Base-by-base conservation (phyloP, 2,797 vertebrate species). In the Chaenodraco wilsoni region DNA sequence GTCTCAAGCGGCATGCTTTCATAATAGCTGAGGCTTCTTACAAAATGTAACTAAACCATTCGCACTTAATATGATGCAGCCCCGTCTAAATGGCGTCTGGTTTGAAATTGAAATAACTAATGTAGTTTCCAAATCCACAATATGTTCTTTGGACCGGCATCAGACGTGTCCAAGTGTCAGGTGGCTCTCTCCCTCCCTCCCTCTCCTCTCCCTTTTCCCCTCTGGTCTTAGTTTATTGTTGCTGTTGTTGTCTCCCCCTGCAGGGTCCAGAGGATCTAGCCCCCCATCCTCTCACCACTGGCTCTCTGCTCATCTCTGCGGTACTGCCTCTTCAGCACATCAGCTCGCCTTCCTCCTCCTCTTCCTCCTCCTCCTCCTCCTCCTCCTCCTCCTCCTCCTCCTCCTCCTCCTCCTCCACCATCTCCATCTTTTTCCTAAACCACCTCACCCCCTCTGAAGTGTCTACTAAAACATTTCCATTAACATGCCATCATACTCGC, bases 261-360 rank as follows among this genome's bases (percentile, higher is more conserved):
- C 95, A 96, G 95, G 94, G 94, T 95, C 93, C 95, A 89, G 95
- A 95, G 91, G 94, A 95, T 93, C 92, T 93, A 91, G 87, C 84
- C 90, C 94, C 90, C 88, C 92, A 94, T 92, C 93, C 94, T 93
- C 94, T 94, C 93, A 93, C 93, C 92, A 94, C 93, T 91, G 94
- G 94, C 89, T 94, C 94, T 94, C 92, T 92, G 92, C 94, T 92
- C 93, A 93, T 94, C 93, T 94, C 94, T 93, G 93, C 95, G 95
- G 95, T 96, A 96, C 92, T 95, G 91, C 93, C 93, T 93, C 87
- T 89, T 70, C 85, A 91, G 88, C 90, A 44, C 81, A 79, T 77
- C 80, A 83, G 87, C 88, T 92, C 81, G 55, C 72, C 84, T 76
- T 83, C 74, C n/a, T n/a, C n/a, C n/a, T n/a, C n/a, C n/a, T n/a